phyloP scores from a whole-genome alignment of 2,797 vertebrate genomes.

The Syncerus caffer region DNA sequence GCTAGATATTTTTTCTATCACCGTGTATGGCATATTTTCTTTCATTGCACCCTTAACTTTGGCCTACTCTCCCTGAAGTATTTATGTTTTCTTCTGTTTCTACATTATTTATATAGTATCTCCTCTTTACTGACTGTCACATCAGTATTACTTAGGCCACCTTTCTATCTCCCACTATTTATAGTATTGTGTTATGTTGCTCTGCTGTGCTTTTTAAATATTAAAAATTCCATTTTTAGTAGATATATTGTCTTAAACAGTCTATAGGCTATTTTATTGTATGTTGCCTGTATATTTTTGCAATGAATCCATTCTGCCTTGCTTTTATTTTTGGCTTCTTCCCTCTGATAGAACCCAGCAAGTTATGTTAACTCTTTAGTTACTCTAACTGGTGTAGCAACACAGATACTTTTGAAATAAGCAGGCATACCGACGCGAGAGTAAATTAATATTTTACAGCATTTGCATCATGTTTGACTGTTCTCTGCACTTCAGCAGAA shows the following conservation, averaged over 20 bases:
- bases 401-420: constrained; percentile 50
- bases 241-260: not conserved
- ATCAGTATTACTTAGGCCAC: not conserved
- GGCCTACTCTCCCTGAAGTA: not conserved
- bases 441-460: constrained; percentile 71
- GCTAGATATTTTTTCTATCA: not conserved
- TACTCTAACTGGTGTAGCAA: not conserved
- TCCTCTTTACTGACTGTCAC: not conserved
- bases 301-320: not conserved
- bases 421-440: not conserved
- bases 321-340: constrained; percentile 17
- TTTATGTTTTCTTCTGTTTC: not conserved
- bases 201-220: constrained; percentile 37
- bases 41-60: not conserved
- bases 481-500: constrained; percentile 59
- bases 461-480: constrained; percentile 65
- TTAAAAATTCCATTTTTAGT: not conserved
- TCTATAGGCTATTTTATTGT: not conserved
- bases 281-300: not conserved
- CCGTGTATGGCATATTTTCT: not conserved
- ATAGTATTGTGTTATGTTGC: not conserved
- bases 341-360: not conserved
- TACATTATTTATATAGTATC: not conserved
- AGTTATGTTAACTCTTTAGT: not conserved
- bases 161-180: not conserved